Evolutionary conservation across 1,140 invertebrate genomes (phyloP), one percentile per base, ranked within the genome.

Genomic region (Megalopta genalis): DNA sequence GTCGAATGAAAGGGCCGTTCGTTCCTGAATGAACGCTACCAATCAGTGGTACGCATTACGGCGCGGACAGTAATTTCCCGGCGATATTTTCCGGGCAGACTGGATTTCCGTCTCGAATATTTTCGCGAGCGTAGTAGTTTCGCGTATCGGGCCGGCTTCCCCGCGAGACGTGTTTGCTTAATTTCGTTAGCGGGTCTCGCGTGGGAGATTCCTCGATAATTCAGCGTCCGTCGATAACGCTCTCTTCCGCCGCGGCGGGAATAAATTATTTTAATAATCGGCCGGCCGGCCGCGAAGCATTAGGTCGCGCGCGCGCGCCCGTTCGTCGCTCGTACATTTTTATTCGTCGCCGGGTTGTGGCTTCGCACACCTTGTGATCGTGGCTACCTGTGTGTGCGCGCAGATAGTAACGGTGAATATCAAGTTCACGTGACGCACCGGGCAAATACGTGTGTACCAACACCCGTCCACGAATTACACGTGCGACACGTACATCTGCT

Each of bases 401-500:
- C 79, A 82, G 67, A 63, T 85, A 83, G 72, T 81, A 77, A 73
- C 81, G 64, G 59, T 76, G 63, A 82, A 77, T 82, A 82, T 86
- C 75, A 77, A 75, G 65, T 85, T 82, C 64, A 77, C 57, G 80
- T 80, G 80, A 74, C 82, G 64, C 74, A 81, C 63, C 68, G 49
- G 62, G 78, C 67, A 83, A 77, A 83, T 81, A 81, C 52, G 69
- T 80, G 77, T 62, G 68, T 54, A 74, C 27, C 25, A 60, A 76
- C 64, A 85, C 69, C 63, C 18, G 2, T n/a, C 12, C 27, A 37
- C 72, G 71, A 78, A 72, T 86, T 86, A 86, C 85, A 86, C 84
- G 77, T 70, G 83, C 77, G 83, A 83, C 81, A 86, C 65, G 80
- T 86, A 86, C 85, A 86, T 86, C 85, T 86, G 85, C 77, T 83